A percentile compares a stretch with the other conserved stretches of the same genome.
Conservation (phyloP, 1,140 invertebrate species). For the Diorhabda elongata region DNA sequence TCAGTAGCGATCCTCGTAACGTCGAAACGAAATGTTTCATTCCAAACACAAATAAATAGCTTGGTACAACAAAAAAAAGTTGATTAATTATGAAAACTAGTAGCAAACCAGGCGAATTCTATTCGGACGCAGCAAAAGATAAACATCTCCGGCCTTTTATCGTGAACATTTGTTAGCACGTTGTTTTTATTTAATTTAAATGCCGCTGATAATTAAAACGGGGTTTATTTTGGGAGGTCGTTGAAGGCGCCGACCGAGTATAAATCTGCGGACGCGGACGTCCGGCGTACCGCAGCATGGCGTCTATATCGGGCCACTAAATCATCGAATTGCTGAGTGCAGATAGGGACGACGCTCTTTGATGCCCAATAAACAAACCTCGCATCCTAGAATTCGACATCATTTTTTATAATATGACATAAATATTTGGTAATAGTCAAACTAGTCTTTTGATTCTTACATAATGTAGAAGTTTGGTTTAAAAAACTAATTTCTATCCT, state of each 20-base stretch:
- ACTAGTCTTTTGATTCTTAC: too few species aligned
- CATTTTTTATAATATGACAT: slow-evolving; percentile 32
- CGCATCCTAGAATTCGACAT: slow-evolving; percentile 28
- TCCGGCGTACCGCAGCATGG: slow-evolving; percentile 26
- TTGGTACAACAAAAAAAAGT: too few species aligned
- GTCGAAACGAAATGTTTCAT: too few species aligned
- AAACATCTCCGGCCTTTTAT: slow-evolving; percentile 2
- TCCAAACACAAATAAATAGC: too few species aligned
- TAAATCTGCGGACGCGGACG: slow-evolving; percentile 29
- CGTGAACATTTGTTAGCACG: not conserved
- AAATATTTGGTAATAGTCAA: too few species aligned
- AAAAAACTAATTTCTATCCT: too few species aligned
- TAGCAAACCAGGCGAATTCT: too few species aligned
- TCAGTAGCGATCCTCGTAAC: too few species aligned
- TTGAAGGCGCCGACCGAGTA: slow-evolving; percentile 4
- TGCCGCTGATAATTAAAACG: slow-evolving; percentile 33
- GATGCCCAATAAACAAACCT: slow-evolving; percentile 34
- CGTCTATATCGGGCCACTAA: slow-evolving; percentile 34
- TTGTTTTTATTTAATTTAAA: slow-evolving; percentile 36
- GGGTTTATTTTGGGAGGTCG: slow-evolving; percentile 26
- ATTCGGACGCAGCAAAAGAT: slow-evolving; percentile 5
- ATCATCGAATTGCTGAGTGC: slow-evolving; percentile 36
- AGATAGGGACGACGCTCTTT: slow-evolving; percentile 34
- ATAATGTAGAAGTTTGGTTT: too few species aligned
- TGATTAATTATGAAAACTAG: too few species aligned